phyloP scores from a whole-genome alignment of 2,113 vertebrate species.

The Laticauda laticaudata region DNA sequence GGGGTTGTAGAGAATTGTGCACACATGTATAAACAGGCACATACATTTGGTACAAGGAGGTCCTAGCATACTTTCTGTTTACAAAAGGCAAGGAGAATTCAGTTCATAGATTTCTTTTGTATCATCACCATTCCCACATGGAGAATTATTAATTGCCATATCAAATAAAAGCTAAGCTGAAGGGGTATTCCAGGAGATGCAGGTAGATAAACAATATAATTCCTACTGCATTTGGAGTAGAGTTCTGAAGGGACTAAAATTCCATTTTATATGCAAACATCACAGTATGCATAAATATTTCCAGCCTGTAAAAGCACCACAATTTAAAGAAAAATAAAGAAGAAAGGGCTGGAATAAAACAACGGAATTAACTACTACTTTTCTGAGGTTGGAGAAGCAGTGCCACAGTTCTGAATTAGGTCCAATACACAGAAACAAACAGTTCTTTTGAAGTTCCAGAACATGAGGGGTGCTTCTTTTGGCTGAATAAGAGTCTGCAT shows the following conservation, averaged over 20 bases:
- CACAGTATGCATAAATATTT: background rate
- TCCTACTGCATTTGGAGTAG: background rate
- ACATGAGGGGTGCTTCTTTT: background rate
- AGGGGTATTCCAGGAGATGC: background rate
- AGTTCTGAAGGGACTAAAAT: background rate
- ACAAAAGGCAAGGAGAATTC: background rate
- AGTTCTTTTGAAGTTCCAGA: background rate
- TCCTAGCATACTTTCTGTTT: background rate
- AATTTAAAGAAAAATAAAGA: background rate
- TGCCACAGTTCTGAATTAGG: constrained; percentile 14
- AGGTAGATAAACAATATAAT: background rate
- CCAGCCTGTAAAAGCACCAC: background rate
- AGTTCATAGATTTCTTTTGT: background rate
- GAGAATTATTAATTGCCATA: background rate
- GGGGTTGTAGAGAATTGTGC: background rate
- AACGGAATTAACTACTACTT: background rate
- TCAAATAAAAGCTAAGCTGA: background rate
- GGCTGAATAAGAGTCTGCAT: constrained; percentile 12
- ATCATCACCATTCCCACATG: background rate
- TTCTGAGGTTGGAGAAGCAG: constrained; percentile 27
- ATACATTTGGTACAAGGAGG: background rate
- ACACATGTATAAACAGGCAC: background rate
- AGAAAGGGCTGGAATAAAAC: background rate
- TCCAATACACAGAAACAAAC: background rate
- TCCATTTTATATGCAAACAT: background rate